Evolutionary conservation across 2,113 vertebrate species (phyloP).

Genomic region (Terrapene triunguis): DNA sequence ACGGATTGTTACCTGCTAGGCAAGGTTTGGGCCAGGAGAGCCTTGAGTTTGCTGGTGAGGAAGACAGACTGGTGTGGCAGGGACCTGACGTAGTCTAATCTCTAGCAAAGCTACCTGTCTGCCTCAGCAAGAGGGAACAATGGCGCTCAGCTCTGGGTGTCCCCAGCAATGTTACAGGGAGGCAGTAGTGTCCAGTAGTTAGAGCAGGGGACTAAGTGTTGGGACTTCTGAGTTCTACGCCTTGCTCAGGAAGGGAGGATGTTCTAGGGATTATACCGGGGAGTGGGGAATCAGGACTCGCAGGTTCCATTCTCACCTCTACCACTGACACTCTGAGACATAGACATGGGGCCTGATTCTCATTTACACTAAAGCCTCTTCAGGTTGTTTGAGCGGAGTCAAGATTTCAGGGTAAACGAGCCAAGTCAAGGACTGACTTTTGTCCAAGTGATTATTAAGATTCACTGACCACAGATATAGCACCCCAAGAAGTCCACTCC

Average conservation of each 20-base stretch:
- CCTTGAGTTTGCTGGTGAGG: not conserved
- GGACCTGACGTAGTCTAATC: not conserved
- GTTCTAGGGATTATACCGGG: not conserved
- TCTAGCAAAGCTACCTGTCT: not conserved
- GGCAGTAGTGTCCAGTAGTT: not conserved
- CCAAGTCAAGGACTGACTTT: not conserved
- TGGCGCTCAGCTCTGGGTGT: not conserved
- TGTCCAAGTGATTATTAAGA: not conserved
- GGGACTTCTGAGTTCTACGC: too few relatives aligned
- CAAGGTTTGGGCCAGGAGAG: too few relatives aligned
- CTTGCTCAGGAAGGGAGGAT: not conserved
- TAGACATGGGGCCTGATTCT: not conserved
- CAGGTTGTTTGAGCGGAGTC: too few relatives aligned
- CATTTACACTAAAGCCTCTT: too few relatives aligned
- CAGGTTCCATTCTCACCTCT: not conserved
- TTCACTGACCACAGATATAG: not conserved
- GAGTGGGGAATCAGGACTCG: not conserved
- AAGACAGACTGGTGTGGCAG: not conserved
- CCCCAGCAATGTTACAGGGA: not conserved
- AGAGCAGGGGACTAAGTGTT: not conserved
- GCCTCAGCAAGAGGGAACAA: not conserved
- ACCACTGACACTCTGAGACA: not conserved
- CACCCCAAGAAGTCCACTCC: not conserved
- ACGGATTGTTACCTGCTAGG: not conserved
- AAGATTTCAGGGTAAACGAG: too few relatives aligned